These are phyloP conservation scores for Carapus acus DNA, from an alignment of 2,797 vertebrate genomes.

Conservation along the genomic window DNA sequence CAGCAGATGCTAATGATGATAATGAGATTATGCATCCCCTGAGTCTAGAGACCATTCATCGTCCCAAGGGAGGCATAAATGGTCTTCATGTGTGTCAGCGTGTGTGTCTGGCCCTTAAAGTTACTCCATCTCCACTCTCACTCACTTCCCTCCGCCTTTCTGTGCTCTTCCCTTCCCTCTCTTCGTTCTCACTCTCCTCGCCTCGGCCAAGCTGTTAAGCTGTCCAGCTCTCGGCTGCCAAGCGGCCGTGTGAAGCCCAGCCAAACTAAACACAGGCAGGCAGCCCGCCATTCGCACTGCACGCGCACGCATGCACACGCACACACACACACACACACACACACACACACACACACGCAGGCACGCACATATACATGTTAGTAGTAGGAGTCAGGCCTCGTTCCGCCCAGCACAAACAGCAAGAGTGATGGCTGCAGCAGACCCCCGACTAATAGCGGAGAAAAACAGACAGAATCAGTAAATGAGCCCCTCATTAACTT, in stretches of 20 bases:
- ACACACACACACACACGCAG: slow-evolving; percentile 17
- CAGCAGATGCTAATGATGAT: slow-evolving; percentile 19
- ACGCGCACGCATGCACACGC: slow-evolving; percentile 28
- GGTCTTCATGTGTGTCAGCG: slow-evolving; percentile 29
- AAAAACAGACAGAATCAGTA: slow-evolving; percentile 70
- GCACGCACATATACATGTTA: slow-evolving; percentile 9
- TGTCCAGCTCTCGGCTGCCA: slow-evolving; percentile 85
- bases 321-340: slow-evolving; percentile 16
- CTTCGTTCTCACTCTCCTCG: slow-evolving; percentile 67
- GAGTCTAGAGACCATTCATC: slow-evolving; percentile 31
- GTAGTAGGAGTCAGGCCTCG: slow-evolving; percentile 55
- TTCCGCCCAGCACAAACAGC: slow-evolving; percentile 56
- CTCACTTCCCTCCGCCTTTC: slow-evolving; percentile 42
- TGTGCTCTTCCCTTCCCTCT: slow-evolving; percentile 43
- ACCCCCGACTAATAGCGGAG: slow-evolving; percentile 59
- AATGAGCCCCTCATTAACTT: slow-evolving; percentile 74
- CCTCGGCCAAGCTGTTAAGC: slow-evolving; percentile 81
- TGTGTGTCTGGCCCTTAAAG: slow-evolving; percentile 52
- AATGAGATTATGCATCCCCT: slow-evolving; percentile 48
- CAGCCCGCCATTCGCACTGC: slow-evolving; percentile 78
- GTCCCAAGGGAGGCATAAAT: slow-evolving; percentile 52
- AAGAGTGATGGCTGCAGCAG: slow-evolving; percentile 50
- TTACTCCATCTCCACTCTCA: slow-evolving; percentile 58
- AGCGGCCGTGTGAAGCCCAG: slow-evolving; percentile 84
- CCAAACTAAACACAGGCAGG: slow-evolving; percentile 95